Conservation (phyloP, 2,888 invertebrate genomes). For the Brenthis hecate region DNA sequence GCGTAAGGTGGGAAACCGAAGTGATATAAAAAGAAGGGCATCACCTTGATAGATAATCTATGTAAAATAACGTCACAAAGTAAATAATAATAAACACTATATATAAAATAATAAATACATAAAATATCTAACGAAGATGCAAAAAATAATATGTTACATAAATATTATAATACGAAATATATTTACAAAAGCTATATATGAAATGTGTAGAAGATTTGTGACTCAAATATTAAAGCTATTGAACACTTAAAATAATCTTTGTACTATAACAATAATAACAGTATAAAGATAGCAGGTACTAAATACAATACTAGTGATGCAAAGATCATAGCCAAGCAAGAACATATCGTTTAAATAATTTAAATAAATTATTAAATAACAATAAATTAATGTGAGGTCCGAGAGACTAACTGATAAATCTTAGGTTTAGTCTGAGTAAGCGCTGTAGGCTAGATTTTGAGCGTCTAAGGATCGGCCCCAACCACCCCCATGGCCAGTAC, state of each 20-base stretch:
- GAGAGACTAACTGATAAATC: conserved; percentile 60
- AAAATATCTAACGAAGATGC: conserved; percentile 55
- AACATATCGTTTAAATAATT: conserved; percentile 51
- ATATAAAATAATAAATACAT: conserved; percentile 39
- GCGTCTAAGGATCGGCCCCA: conserved; percentile 86
- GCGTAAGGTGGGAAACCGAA: conserved; percentile 37
- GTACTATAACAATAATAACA: conserved; percentile 53
- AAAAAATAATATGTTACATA: conserved; percentile 72
- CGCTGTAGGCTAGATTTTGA: conserved; percentile 88
- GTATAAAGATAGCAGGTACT: conserved; percentile 39
- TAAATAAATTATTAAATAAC: conserved; percentile 74
- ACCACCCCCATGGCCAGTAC: conserved; percentile 80
- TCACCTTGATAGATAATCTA: conserved; percentile 34
- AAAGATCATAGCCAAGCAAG: conserved; percentile 37
- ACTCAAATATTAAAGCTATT: conserved; percentile 64
- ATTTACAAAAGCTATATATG: conserved; percentile 72
- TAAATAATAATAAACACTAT: conserved; percentile 25
- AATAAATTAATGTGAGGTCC: conserved; percentile 76
- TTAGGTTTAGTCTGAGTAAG: conserved; percentile 79
- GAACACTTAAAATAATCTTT: conserved; percentile 55
- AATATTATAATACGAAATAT: conserved; percentile 68
- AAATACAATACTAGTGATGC: conserved; percentile 42
- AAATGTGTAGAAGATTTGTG: conserved; percentile 25
- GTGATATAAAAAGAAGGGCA: conserved; percentile 36
- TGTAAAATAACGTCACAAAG: conserved; percentile 2